Evolutionary conservation across 2,113 vertebrate species (phyloP), one percentile per base, ranked within the genome.

Genomic region (Bagarius yarrelli): DNA sequence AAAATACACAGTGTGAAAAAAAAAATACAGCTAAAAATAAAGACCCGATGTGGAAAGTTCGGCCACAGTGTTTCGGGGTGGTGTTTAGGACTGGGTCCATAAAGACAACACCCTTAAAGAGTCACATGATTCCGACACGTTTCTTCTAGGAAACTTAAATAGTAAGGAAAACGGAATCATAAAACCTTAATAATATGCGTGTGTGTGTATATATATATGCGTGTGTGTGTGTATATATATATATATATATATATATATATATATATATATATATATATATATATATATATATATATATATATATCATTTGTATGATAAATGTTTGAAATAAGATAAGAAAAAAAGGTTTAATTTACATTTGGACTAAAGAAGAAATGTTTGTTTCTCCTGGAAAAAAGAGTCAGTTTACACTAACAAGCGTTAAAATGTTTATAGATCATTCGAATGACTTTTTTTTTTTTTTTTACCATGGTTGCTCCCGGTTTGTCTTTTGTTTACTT

Each of bases 41-140:
- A 27, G 44, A 27, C 44, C 3, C 12, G 8, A 47, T 19, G 44
- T 71, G 69, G 69, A 71, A 71, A 21, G 69, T 27, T 71, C 27
- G 52, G 25, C 69, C 69, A 30, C 69, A 30, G 44, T 52, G 69
- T 30, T 30, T 70, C 25, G 25, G 36, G 40, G 25, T 27, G 11
- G 16, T 19, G 44, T 71, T 76, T 75, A 32, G 53, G 72, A 75
- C 67, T 11, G 2, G 19, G 18, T 75, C 53, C 73, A 76, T 60
- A 57, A 59, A 76, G 73, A 76, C 55, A 44, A 76, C 73, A 76
- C 73, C 55, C 55, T 44, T 59, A 18, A 15, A 40, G 25, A 69
- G 23, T 69, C 23, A 5, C 21, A 11, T 44, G 18, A 44, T 50
- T 69, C 66, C 8, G 14, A 69, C 66, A 40, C 23, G 1, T 23